Conservation (phyloP, 1,140 invertebrate species). For the Halictus rubicundus region DNA sequence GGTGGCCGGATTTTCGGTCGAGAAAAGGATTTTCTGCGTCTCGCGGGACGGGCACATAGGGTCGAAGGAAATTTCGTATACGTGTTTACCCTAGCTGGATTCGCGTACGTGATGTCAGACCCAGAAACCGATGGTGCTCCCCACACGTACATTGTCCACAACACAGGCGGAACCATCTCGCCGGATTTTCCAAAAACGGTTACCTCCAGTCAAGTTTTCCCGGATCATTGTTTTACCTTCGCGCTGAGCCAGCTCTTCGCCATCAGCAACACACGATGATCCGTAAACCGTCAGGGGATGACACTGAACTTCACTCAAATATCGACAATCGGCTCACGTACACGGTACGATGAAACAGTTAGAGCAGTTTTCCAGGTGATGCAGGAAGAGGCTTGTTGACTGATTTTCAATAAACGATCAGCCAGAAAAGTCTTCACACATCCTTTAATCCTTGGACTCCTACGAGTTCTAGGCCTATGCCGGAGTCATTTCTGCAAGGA, state of each 20-base stretch:
- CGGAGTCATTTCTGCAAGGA: too few relatives aligned
- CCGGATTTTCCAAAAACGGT: slow-evolving; percentile 32
- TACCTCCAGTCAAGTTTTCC: slow-evolving; percentile 37
- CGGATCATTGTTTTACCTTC: background rate
- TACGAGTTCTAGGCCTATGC: too few relatives aligned
- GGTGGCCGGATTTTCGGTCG: slow-evolving; percentile 26
- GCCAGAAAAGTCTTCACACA: too few relatives aligned
- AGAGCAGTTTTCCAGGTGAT: too few relatives aligned
- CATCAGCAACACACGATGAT: background rate
- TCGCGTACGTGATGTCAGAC: slow-evolving; percentile 45
- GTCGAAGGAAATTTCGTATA: slow-evolving; percentile 56
- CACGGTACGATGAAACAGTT: too few relatives aligned
- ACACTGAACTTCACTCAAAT: slow-evolving; percentile 2
- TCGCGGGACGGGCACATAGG: slow-evolving; percentile 33
- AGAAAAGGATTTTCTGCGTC: slow-evolving; percentile 38
- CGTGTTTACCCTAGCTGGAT: slow-evolving; percentile 55
- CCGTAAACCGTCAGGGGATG: background rate
- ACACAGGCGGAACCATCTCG: slow-evolving; percentile 13
- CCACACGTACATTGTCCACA: slow-evolving; percentile 25
- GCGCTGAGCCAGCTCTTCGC: too few relatives aligned
- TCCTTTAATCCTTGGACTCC: too few relatives aligned
- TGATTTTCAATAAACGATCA: too few relatives aligned
- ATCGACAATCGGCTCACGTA: background rate
- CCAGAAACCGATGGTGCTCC: background rate
- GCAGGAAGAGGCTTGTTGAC: too few relatives aligned